phyloP scores from a whole-genome alignment of 2,113 vertebrate species.

The Syrrhaptes paradoxus region DNA sequence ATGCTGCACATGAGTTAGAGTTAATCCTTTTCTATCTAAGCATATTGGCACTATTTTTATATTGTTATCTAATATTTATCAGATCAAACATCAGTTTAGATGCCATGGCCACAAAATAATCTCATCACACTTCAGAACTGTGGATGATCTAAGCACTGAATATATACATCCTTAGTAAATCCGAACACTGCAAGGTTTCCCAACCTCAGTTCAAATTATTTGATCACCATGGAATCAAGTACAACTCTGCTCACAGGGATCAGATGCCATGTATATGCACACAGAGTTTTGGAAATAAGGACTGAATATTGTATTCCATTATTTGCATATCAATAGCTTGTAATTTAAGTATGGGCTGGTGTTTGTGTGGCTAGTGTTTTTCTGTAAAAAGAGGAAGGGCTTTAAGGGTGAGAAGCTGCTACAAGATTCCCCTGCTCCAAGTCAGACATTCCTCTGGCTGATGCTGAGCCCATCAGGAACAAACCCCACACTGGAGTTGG shows the following conservation, averaged over 20 bases:
- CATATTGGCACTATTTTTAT: background rate
- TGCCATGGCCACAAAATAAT: background rate
- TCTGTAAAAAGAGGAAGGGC: too few relatives aligned
- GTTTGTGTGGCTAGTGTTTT: too few relatives aligned
- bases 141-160: background rate
- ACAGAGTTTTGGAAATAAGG: background rate
- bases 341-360: background rate
- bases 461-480: too few relatives aligned
- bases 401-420: too few relatives aligned
- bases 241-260: background rate
- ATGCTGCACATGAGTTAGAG: background rate
- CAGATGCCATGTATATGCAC: rapidly evolving
- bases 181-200: background rate
- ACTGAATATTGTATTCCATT: background rate
- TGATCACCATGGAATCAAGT: background rate
- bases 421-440: too few relatives aligned
- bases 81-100: background rate
- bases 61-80: background rate
- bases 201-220: background rate
- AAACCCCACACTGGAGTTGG: too few relatives aligned
- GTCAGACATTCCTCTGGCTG: too few relatives aligned
- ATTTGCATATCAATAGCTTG: background rate
- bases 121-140: background rate
- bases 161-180: background rate
- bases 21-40: background rate